phyloP scores from a whole-genome alignment of 2,113 vertebrate genomes.

The Calonectris borealis region DNA sequence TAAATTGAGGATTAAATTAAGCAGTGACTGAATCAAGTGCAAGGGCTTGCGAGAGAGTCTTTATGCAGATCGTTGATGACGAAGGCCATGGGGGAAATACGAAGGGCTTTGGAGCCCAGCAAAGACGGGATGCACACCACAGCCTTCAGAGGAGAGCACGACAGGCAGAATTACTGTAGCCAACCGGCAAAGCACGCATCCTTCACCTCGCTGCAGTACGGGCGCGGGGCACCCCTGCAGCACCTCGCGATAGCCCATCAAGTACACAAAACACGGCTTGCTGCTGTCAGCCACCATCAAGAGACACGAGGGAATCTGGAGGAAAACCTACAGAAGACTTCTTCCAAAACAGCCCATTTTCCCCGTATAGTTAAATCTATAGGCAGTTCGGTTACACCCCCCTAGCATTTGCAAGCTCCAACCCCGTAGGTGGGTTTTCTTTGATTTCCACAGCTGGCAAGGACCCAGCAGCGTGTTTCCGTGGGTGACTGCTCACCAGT shows the following conservation, averaged over 20 bases:
- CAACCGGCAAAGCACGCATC: not conserved
- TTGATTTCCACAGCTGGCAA: not conserved
- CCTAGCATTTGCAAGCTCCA: not conserved
- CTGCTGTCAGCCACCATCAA: fast-evolving
- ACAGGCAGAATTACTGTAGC: not conserved
- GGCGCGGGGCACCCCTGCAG: fast-evolving
- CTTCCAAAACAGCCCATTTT: not conserved
- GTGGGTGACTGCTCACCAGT: not conserved
- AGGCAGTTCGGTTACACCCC: fast-evolving
- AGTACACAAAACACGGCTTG: fast-evolving
- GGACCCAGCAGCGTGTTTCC: fast-evolving
- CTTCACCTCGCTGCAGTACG: not conserved
- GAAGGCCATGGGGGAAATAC: not conserved
- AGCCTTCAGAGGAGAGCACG: not conserved
- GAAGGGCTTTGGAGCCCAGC: not conserved
- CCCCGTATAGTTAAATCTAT: fast-evolving
- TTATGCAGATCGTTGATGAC: fast-evolving
- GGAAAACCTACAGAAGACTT: not conserved
- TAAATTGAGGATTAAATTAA: constrained; percentile 51
- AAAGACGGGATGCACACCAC: not conserved
- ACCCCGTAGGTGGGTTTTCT: not conserved
- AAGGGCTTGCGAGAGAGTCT: not conserved
- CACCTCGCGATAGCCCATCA: not conserved
- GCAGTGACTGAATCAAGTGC: not conserved
- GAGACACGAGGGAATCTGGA: not conserved